Percentiles rank a stretch among this genome's conserved stretches.
Conservation (phyloP, 2,888 invertebrate genomes). For the Nipponacmea schrenckii region DNA sequence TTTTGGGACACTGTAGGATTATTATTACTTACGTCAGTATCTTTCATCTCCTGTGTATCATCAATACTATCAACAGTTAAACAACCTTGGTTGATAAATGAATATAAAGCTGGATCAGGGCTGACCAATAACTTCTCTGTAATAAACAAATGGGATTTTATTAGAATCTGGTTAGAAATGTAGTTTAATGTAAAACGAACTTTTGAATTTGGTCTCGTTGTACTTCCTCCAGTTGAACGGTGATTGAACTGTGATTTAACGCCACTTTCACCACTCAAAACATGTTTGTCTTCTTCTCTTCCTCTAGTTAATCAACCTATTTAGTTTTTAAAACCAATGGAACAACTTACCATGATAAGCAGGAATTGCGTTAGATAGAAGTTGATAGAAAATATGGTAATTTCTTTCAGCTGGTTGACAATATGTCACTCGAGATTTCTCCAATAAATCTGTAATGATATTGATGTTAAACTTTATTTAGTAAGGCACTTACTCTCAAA, state of each 20-base stretch:
- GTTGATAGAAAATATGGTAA: conserved; percentile 99
- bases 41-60: conserved; percentile 87
- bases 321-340: no score
- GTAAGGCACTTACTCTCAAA: no score
- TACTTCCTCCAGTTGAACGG: neutral
- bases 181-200: no score
- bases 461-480: neutral
- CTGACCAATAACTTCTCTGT: conserved; percentile 83
- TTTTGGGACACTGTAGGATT: no score
- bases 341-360: conserved; percentile 12
- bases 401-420: conserved; percentile 94
- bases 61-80: conserved; percentile 89
- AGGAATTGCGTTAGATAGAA: conserved; percentile 66
- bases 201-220: neutral
- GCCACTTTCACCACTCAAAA: no score
- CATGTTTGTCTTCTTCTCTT: no score
- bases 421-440: conserved; percentile 88
- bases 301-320: no score
- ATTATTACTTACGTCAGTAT: conserved; percentile 40
- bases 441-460: neutral
- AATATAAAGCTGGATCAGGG: conserved; percentile 80
- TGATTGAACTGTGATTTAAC: neutral
- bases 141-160: no score
- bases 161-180: no score
- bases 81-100: conserved; percentile 95